These are phyloP conservation scores for Aythya baeri DNA, from an alignment of 2,113 vertebrate species.

Conservation along the genomic window DNA sequence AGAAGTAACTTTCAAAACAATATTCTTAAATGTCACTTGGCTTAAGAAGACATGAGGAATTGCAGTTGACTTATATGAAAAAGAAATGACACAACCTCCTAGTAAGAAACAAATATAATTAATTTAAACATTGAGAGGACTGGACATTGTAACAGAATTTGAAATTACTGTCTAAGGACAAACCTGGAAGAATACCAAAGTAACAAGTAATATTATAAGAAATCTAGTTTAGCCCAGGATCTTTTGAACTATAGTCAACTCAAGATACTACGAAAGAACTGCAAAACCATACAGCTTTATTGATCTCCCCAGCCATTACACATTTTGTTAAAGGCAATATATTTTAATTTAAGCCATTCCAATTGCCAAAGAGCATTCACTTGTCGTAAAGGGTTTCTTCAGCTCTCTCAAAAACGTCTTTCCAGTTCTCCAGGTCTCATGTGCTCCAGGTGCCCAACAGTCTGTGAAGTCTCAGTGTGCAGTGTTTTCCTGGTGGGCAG, in stretches of 20 bases:
- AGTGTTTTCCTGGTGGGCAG: conserved; percentile 8
- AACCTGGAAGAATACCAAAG: neutral
- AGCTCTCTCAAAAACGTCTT: neutral
- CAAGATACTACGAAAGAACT: neutral
- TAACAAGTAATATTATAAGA: neutral
- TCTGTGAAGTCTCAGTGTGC: conserved; percentile 10
- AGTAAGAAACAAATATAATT: neutral
- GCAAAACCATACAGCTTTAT: conserved; percentile 28
- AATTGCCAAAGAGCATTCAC: conserved; percentile 7
- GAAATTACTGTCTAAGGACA: neutral
- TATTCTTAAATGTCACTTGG: neutral
- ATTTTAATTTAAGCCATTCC: conserved; percentile 8
- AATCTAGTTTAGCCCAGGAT: neutral
- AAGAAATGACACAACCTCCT: neutral
- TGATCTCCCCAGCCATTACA: conserved; percentile 25
- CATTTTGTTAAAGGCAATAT: neutral
- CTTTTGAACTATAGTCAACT: neutral
- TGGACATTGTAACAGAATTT: neutral
- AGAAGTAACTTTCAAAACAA: neutral
- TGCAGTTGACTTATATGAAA: conserved; percentile 1
- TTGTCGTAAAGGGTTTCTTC: conserved; percentile 15
- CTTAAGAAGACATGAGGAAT: neutral
- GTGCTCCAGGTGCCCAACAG: conserved; percentile 8
- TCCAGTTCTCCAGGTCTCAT: neutral
- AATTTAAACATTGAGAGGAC: neutral